Base-by-base conservation (phyloP, 2,888 invertebrate species). In the Amphipoea oculea region DNA sequence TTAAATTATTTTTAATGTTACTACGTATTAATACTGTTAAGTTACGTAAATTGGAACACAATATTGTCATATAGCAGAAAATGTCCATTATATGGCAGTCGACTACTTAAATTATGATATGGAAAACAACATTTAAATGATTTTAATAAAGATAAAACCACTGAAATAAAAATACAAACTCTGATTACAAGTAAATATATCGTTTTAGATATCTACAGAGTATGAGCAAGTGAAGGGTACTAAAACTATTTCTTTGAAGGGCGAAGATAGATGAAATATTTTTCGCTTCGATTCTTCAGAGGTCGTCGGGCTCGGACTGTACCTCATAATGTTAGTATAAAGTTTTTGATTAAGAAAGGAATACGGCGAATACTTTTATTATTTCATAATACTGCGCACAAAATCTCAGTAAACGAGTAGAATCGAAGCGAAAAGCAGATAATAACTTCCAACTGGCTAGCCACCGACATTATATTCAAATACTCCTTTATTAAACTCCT, bases 271-370 rank as follows among this genome's bases (percentile, higher is more conserved):
- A 72, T 72, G 66, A 82, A 88, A 88, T 76, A 83, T 78, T 78
- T 87, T 88, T 86, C 90, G 89, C 88, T 89, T 87, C 87, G 88
- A 88, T 87, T 90, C 86, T 76, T 80, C 29, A 83, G 92, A 92
- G 92, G 92, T 85, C 87, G 94, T 92, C 92, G 93, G 93, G 93
- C 93, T 94, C 92, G 87, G 91, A 93, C 92, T 82, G 79, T 74
- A 88, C 92, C 93, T 92, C 91, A 77, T 86, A 88, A 89, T 87
- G 81, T 85, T 86, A 88, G 86, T 89, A 90, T 90, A 89, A 78
- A 75, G 83, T 79, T 79, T 86, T 80, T 70, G 68, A 79, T 78
- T 73, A 84, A 74, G 77, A 79, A 72, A 73, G 76, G 40, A 81
- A 84, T 65, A 83, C 29, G 65, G 84, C 63, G 67, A 83, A 79